Evolutionary conservation across 2,888 invertebrate genomes (phyloP), one percentile per base, ranked within the genome.

Genomic region (Argyra leucocephala): DNA sequence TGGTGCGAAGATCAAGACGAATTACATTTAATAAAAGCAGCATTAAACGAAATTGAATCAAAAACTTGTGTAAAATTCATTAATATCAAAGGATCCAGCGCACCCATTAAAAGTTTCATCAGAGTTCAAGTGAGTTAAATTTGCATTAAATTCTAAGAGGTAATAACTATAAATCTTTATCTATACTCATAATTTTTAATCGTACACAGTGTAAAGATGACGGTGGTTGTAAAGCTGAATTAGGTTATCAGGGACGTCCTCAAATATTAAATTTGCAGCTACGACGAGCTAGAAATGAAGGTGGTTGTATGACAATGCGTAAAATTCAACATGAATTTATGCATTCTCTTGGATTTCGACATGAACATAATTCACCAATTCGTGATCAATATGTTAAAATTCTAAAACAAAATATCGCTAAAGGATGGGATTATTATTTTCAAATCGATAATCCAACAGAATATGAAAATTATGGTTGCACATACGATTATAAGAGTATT

Each of bases 341-440:
- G 75, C 91, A 91, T 72, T 87, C 87, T 0, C 71, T 87, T 12
- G 90, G 90, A 1, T 90, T 91, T 76, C 81, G 87, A 74, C 91
- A 91, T 74, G 89, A 72, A 64, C 91, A 91, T 75, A 89, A 87
- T 72, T 82, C 89, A 0, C 83, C 82, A 1, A 88, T 90, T 72
- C 80, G 90, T 0, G 90, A 90, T 73, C 82, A 86, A 60, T 87
- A 81, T 71, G 87, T 88, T 1, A 76, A 73, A 0, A 83, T 91
- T 24, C 78, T 81, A 2, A 23, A 61, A 15, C 73, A 74, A 62
- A 75, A 76, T 58, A 72, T 76, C 2, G 48, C 48, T 3, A n/a
- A 18, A 76, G 89, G 86, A 1, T 80, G 84, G 12, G 83, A 85
- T 72, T 80, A 79, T 65, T 90, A 90, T 77, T 90, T 90, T 75